Conservation (phyloP, 2,113 vertebrate genomes). For the Otolemur garnettii region DNA sequence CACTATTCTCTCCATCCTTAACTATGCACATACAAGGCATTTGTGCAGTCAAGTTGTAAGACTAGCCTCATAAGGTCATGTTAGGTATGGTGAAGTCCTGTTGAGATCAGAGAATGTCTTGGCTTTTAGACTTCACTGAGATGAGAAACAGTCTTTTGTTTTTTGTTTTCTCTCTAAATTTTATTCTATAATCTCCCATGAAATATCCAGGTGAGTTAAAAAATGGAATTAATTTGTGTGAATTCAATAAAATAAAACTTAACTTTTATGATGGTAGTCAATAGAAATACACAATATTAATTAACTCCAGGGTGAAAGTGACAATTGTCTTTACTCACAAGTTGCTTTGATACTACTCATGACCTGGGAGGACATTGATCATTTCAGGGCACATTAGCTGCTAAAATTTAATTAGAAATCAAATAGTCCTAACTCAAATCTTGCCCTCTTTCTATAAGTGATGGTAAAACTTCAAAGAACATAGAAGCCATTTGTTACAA, state of each 20-base stretch:
- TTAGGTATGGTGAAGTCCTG: slow-evolving; percentile 58
- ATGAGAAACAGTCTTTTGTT: neutral
- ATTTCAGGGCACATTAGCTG: neutral
- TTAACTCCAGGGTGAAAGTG: too few relatives aligned
- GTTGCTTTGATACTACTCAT: neutral
- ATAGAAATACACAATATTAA: too few relatives aligned
- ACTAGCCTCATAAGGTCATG: slow-evolving; percentile 70
- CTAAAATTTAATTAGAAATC: neutral
- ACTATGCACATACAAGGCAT: neutral
- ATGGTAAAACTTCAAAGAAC: neutral
- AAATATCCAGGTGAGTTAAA: neutral
- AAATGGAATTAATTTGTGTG: too few relatives aligned
- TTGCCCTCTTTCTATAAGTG: neutral
- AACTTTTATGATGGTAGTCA: too few relatives aligned
- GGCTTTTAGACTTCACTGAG: slow-evolving; percentile 69
- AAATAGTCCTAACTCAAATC: neutral
- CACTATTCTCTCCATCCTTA: neutral
- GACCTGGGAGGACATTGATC: neutral
- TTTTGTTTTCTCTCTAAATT: neutral
- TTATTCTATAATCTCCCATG: neutral
- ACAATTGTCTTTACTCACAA: neutral
- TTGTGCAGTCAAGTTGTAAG: slow-evolving; percentile 57
- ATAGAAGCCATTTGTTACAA: neutral
- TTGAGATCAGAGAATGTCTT: slow-evolving; percentile 45
- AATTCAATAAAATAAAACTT: neutral